Evolutionary conservation across 2,113 vertebrate genomes (phyloP).

Genomic region (Ophthalmolycus amberensis): DNA sequence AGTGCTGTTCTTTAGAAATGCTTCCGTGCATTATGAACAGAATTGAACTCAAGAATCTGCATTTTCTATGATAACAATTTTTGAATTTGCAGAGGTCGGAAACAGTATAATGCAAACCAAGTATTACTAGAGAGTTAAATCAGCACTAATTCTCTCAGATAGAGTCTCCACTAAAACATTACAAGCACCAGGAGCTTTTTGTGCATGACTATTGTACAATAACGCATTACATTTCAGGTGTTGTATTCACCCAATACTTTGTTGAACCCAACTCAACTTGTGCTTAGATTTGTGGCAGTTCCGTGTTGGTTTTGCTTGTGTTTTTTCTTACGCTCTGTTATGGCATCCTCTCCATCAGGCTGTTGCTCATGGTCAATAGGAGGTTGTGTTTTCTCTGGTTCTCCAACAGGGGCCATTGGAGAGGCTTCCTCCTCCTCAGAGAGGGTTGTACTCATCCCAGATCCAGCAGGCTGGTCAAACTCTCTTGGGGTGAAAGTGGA

Average conservation of each 20-base stretch:
- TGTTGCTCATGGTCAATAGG: accelerated
- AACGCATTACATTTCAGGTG: neutral
- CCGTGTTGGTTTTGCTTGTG: neutral
- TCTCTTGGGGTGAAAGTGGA: neutral
- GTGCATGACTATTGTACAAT: neutral
- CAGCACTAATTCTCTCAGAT: neutral
- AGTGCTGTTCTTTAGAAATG: neutral
- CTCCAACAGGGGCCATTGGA: neutral
- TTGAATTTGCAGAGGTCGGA: neutral
- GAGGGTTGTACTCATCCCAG: neutral
- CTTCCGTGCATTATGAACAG: neutral
- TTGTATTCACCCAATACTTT: accelerated
- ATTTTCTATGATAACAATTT: neutral
- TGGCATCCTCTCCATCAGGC: neutral
- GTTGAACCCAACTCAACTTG: neutral
- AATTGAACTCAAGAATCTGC: neutral
- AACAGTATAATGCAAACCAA: neutral
- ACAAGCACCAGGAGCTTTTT: neutral
- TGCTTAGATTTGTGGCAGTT: neutral
- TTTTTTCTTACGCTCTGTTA: constrained; percentile 37
- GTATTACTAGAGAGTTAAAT: neutral
- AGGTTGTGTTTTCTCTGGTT: neutral
- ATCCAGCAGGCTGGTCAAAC: constrained; percentile 29
- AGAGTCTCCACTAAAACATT: neutral
- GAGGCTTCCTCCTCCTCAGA: neutral